These are phyloP conservation scores for Masnerella sp. DNA, from an alignment of 2,888 invertebrate species.

Conservation along the genomic window DNA sequence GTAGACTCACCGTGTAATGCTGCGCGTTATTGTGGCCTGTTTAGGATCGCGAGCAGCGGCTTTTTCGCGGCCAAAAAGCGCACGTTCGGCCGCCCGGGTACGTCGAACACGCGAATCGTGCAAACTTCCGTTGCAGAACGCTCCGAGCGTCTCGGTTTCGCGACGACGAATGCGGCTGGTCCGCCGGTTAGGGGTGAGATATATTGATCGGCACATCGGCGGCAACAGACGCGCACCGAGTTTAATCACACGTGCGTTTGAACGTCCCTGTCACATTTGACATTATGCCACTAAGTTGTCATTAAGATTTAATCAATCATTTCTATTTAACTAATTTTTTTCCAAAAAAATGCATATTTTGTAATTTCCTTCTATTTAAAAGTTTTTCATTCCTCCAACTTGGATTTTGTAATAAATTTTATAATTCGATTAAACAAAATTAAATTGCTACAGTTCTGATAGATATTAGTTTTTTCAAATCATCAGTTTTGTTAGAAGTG, in stretches of 20 bases:
- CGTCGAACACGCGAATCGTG: conserved; percentile 6
- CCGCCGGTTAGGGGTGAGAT: conserved; percentile 43
- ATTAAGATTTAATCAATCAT: no score
- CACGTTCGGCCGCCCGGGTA: conserved; percentile 10
- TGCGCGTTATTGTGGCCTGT: conserved; percentile 23
- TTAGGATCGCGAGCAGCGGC: conserved; percentile 18
- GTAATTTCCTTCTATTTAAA: no score
- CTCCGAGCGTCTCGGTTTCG: conserved; percentile 30
- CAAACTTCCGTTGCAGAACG: conserved; percentile 2
- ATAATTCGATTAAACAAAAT: no score
- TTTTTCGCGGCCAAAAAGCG: conserved; percentile 11
- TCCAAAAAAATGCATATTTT: no score
- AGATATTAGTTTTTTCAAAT: no score
- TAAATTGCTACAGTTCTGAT: no score
- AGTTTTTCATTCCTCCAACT: no score
- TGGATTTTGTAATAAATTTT: no score
- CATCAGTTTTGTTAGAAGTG: no score
- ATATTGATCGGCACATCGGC: conserved; percentile 52
- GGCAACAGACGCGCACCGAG: conserved; percentile 35
- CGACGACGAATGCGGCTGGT: conserved; percentile 39
- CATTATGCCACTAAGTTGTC: no score
- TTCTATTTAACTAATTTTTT: conserved; percentile 2
- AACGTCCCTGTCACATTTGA: conserved; percentile 3
- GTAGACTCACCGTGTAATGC: conserved; percentile 32
- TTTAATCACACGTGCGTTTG: conserved; percentile 31